These are phyloP conservation scores for Gymnarchus niloticus DNA, from an alignment of 2,113 vertebrate genomes.

Conservation along the genomic window DNA sequence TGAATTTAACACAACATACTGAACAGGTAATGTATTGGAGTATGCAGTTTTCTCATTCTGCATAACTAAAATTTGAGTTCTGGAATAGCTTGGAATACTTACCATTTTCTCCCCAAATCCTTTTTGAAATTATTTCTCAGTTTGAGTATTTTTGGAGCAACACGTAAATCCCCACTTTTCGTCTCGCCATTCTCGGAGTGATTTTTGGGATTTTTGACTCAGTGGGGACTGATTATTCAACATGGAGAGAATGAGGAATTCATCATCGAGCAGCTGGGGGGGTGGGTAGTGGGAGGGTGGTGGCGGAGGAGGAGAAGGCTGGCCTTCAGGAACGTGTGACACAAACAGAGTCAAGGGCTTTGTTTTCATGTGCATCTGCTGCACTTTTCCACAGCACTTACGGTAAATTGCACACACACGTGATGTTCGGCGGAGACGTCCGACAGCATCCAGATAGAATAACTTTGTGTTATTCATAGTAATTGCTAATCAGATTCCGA, in stretches of 20 bases:
- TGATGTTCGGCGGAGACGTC: not conserved
- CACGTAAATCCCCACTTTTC: not conserved
- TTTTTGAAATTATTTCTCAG: slow-evolving; percentile 2
- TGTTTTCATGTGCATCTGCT: slow-evolving; percentile 17
- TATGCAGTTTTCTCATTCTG: not conserved
- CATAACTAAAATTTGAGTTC: not conserved
- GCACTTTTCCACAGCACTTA: slow-evolving; percentile 20
- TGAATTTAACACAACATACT: not conserved
- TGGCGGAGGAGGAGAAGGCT: not conserved
- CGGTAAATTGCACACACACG: slow-evolving; percentile 21
- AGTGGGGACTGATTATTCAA: not conserved
- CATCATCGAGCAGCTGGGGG: not conserved
- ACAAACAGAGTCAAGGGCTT: slow-evolving; percentile 21
- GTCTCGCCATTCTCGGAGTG: not conserved
- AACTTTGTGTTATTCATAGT: slow-evolving; percentile 23
- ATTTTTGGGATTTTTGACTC: not conserved
- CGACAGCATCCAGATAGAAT: slow-evolving; percentile 19
- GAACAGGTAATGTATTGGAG: not conserved
- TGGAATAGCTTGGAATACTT: not conserved
- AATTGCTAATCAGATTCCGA: slow-evolving; percentile 29
- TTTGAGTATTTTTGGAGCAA: not conserved
- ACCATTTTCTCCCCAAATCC: not conserved
- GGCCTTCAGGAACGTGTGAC: not conserved
- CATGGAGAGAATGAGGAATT: not conserved
- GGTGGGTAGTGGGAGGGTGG: not conserved